Evolutionary conservation across 2,113 vertebrate species (phyloP).

Genomic region (Pituophis catenifer): DNA sequence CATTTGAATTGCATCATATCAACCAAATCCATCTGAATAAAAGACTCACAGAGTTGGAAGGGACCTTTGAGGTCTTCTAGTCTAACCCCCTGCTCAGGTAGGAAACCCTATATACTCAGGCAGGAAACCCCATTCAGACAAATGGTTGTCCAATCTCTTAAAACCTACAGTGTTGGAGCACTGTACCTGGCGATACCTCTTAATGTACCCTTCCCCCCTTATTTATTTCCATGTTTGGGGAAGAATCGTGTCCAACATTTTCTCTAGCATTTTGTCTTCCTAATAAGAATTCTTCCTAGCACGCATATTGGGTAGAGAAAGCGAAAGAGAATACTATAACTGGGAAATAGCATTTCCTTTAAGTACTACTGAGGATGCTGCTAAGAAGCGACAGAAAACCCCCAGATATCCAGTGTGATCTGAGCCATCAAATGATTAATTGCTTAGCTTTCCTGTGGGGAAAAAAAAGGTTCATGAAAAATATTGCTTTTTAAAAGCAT

Average conservation of each 20-base stretch:
- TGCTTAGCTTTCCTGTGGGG: background rate
- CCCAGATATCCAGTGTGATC: background rate
- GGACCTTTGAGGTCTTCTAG: background rate
- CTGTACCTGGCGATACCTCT: background rate
- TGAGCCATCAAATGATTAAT: background rate
- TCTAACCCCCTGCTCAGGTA: background rate
- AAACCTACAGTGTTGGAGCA: background rate
- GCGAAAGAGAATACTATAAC: background rate
- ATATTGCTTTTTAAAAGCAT: background rate
- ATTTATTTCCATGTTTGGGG: background rate
- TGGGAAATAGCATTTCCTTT: background rate
- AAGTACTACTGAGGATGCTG: background rate
- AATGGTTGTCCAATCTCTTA: background rate
- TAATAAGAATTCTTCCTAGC: background rate
- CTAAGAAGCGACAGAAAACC: background rate
- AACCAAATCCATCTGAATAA: background rate
- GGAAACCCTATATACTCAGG: background rate
- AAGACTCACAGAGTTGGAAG: background rate
- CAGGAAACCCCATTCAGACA: background rate
- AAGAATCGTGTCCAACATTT: background rate
- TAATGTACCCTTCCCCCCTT: background rate
- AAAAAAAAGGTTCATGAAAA: background rate
- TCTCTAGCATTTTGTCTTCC: background rate
- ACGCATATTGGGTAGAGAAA: background rate
- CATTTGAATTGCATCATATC: background rate